Percentiles rank a stretch among this genome's conserved stretches.
phyloP scores from a whole-genome alignment of 2,113 vertebrate genomes.

The Chloropsis cyanopogon region DNA sequence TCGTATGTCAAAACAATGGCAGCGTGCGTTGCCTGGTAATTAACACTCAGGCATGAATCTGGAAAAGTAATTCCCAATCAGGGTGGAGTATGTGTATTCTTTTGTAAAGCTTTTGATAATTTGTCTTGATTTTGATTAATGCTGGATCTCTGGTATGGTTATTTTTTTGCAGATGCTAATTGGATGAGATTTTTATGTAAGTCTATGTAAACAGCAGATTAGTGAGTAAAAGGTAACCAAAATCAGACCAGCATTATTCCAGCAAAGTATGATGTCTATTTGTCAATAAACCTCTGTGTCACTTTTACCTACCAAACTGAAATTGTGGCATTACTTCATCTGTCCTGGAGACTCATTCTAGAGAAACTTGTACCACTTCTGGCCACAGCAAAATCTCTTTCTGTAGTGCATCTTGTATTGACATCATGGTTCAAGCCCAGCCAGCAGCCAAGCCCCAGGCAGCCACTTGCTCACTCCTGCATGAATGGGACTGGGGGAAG shows the following conservation, averaged over 20 bases:
- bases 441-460: not conserved
- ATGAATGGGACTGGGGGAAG: accelerated
- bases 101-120: not conserved
- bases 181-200: not conserved
- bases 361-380: not conserved
- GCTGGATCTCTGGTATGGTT: not conserved
- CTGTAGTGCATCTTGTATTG: not conserved
- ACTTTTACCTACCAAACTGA: not conserved
- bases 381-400: not conserved
- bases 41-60: not conserved
- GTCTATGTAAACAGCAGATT: not conserved
- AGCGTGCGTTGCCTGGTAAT: not conserved
- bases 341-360: not conserved
- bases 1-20: constrained; percentile 18
- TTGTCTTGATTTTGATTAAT: not conserved
- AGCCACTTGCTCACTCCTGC: not conserved
- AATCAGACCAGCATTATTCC: not conserved
- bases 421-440: accelerated
- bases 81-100: not conserved
- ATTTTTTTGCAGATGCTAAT: not conserved
- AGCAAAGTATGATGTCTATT: not conserved
- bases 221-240: not conserved
- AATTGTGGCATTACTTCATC: not conserved
- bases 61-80: constrained; percentile 23
- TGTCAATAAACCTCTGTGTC: not conserved